Conservation (phyloP, 2,113 vertebrate genomes). For the Aplodontia rufa region DNA sequence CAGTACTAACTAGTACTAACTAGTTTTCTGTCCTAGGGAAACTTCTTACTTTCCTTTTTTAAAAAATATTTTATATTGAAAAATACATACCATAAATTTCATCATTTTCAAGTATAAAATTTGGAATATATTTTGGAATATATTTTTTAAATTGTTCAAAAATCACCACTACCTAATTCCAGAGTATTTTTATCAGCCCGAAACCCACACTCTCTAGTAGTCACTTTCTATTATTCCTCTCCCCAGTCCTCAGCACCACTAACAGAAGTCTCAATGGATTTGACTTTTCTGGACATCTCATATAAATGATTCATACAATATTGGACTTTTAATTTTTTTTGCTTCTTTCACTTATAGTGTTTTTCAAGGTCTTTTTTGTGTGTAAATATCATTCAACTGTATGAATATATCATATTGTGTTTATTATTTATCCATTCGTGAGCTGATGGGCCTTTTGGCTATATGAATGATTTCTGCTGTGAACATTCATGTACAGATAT, state of each 20-base stretch:
- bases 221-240: not conserved
- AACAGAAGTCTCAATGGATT: not conserved
- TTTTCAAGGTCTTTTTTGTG: slow-evolving; percentile 8
- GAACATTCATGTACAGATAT: not conserved
- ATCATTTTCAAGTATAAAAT: not conserved
- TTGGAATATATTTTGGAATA: not conserved
- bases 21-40: not conserved
- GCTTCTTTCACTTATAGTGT: not conserved
- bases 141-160: not conserved
- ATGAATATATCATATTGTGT: not conserved
- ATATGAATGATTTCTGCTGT: not conserved
- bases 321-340: not conserved
- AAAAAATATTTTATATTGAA: slow-evolving; percentile 14
- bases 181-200: not conserved
- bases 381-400: not conserved
- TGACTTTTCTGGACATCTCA: not conserved
- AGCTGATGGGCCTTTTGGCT: not conserved
- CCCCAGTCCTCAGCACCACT: not conserved
- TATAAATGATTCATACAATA: not conserved
- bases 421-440: not conserved
- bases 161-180: not conserved
- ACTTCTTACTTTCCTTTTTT: not conserved
- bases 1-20: not conserved
- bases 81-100: not conserved
- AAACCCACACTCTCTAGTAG: not conserved